Base-by-base conservation (phyloP, 2,888 invertebrate species). In the Anticlea derivata region DNA sequence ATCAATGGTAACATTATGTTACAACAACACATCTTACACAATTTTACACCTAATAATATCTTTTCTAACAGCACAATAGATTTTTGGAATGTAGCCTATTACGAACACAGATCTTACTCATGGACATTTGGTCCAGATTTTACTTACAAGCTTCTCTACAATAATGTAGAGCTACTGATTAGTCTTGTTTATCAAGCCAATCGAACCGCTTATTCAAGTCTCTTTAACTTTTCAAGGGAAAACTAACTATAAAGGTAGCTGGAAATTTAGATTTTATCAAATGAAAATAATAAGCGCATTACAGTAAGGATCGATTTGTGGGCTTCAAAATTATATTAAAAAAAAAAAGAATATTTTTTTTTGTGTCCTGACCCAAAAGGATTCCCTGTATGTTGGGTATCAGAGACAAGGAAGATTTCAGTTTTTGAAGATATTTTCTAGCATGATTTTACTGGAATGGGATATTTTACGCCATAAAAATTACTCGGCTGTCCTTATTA, bases 51-150 rank as follows among this genome's bases (percentile, higher is more conserved):
- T 54, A 37, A 45, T 39, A 31, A 31, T 31, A 53, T 40, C 22
- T 45, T 37, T 8, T 39, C 50, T 58, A 58, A 52, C 49, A 56
- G 51, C 60, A 60, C 52, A 60, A 26, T 45, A 45, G 24, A 51
- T 41, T 41, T 31, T 47, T 50, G 58, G 58, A 60, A 60, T 56
- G 59, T 58, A 50, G 43, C 50, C 34, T 45, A 40, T 23, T 37
- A 55, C 41, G 50, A 60, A 56, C 53, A 61, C 59, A 54, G 50
- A 54, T 55, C 55, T 58, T 49, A 55, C 46, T 48, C 39, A n/a
- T 35, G 47, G 56, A 51, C 50, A 22, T 35, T 47, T 40, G 30
- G 46, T 45, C 45, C 35, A 30, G 22, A 24, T 35, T 11, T 35
- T 38, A 38, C 38, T 44, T 45, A 24, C 33, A 39, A 45, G 50